Base-by-base conservation (phyloP, 2,888 invertebrate species). In the Temnothorax unifasciatus region DNA sequence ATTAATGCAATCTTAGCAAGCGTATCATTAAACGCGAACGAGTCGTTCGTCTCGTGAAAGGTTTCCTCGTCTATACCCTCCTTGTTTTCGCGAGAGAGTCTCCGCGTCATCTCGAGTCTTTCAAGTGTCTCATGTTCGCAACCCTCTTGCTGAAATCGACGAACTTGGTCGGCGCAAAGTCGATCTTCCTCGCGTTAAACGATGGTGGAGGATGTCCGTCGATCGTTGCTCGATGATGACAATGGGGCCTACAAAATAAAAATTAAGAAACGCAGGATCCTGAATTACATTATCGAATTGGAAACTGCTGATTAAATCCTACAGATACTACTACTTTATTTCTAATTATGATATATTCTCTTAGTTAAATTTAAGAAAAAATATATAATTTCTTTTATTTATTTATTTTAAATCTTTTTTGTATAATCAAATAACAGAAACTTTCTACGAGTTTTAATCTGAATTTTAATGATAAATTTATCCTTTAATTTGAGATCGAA, bases 171-270 rank as follows among this genome's bases (percentile, higher is more conserved):
- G 34, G 34, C n/a, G 34, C 44, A 44, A 68, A 68, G 29, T 15
- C 41, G n/a, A n/a, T 38, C 38, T 41, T 9, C 18, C 25, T 13
- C 38, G 64, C 63, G 74, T 79, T 84, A 90, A 63, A 89, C 89
- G 74, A 87, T 75, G 38, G 85, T 89, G 73, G 86, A 84, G 68
- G 68, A 68, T 50, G 68, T 66, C 50, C 77, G 82, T 66, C 63
- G 59, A 18, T 66, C 64, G 41, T 34, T 29, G 54, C 59, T 64
- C n/a, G 71, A 63, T 11, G 76, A 69, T 52, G 94, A 94, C 3
- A 94, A 88, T 71, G 95, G 94, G 83, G 94, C 93, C 95, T 95
- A 92, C 15, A 92, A 90, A 81, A 69, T 13, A 9, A 18, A 76
- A 25, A 25, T 25, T 25, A 34, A 47, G 18, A 18, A 25, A 47